Evolutionary conservation across 1,140 invertebrate genomes (phyloP).

Genomic region (Pseudomyrmex dendroicus): DNA sequence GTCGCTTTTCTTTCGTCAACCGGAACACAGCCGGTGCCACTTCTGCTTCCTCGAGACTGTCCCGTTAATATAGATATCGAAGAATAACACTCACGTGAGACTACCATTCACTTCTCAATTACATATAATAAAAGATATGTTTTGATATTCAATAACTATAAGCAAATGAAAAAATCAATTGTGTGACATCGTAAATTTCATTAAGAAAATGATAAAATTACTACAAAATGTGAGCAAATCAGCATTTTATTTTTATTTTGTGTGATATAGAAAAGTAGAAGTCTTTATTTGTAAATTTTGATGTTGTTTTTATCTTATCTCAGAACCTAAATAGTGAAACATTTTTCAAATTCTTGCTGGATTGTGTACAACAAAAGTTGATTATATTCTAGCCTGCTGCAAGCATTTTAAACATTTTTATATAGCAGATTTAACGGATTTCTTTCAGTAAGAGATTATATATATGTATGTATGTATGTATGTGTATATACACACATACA

Average conservation of each 20-base stretch:
- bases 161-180: not conserved
- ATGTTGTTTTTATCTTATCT: no score
- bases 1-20: constrained; percentile 85
- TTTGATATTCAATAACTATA: not conserved
- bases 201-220: not conserved
- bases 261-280: not conserved
- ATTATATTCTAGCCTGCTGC: not conserved
- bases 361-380: not conserved
- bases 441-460: not conserved
- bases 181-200: not conserved
- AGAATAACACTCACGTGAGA: not conserved
- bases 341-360: not conserved
- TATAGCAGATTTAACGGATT: not conserved
- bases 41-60: constrained; percentile 77
- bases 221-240: not conserved
- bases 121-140: not conserved
- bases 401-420: no score
- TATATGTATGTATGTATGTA: no score
- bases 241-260: not conserved
- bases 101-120: not conserved
- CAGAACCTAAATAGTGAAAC: not conserved
- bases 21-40: constrained; percentile 79
- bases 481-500: no score
- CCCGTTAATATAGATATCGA: constrained; percentile 44
- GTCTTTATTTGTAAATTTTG: not conserved